These are phyloP conservation scores for Sisor rabdophorus DNA, from an alignment of 2,113 vertebrate genomes.

Conservation along the genomic window DNA sequence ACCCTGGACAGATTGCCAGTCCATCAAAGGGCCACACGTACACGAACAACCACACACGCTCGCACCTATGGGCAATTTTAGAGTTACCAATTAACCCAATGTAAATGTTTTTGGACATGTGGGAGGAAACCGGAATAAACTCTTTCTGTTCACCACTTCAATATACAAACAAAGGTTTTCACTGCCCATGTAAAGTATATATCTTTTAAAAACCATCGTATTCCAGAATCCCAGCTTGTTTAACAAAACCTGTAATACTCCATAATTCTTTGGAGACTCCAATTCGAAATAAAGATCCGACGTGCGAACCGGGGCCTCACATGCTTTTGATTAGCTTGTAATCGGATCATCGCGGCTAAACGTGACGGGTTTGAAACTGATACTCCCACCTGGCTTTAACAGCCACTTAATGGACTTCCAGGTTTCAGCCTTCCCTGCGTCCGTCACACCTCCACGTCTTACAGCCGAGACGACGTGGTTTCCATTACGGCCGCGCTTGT, in stretches of 20 bases:
- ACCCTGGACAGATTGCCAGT: too few species aligned
- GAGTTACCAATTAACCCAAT: too few species aligned
- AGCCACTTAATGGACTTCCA: slow-evolving; percentile 45
- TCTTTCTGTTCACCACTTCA: too few species aligned
- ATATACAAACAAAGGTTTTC: background rate
- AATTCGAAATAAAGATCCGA: slow-evolving; percentile 48
- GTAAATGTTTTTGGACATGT: too few species aligned
- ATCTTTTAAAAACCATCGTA: background rate
- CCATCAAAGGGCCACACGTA: too few species aligned
- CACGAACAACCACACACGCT: too few species aligned
- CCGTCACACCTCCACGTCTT: slow-evolving; percentile 29
- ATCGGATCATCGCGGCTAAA: slow-evolving; percentile 50
- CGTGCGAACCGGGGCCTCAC: slow-evolving; percentile 54
- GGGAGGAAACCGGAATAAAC: too few species aligned
- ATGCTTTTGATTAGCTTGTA: slow-evolving; percentile 65
- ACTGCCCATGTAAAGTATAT: background rate
- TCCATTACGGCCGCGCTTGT: background rate
- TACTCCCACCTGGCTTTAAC: slow-evolving; percentile 51
- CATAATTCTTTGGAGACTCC: slow-evolving; percentile 10
- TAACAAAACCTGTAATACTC: background rate
- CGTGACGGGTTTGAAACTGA: slow-evolving; percentile 49
- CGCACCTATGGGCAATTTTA: too few species aligned
- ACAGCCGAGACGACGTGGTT: background rate
- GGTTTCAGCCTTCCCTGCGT: slow-evolving; percentile 29
- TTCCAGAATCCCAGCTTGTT: background rate